These are phyloP conservation scores for Pelobates fuscus DNA, from an alignment of 2,113 vertebrate genomes.

Conservation along the genomic window DNA sequence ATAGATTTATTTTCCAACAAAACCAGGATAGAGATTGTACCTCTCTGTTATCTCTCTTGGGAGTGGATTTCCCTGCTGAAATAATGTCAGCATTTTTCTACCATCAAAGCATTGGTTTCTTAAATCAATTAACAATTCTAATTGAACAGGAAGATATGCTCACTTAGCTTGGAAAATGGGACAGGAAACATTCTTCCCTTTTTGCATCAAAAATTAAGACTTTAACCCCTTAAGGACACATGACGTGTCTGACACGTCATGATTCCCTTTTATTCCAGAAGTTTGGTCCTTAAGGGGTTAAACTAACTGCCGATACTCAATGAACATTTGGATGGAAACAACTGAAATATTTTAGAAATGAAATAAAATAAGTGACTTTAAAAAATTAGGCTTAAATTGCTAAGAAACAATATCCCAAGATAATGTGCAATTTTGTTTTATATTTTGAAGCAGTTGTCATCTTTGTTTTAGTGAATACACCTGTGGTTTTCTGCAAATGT, in stretches of 20 bases:
- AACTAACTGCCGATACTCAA: conserved; percentile 51
- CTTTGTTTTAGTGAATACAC: no score
- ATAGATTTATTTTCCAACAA: conserved; percentile 92
- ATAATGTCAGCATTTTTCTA: conserved; percentile 99
- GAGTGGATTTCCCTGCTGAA: conserved; percentile 94
- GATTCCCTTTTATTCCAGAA: no score
- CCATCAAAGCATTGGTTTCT: conserved; percentile 99
- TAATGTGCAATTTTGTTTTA: no score
- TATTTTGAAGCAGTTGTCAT: no score
- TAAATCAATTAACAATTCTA: conserved; percentile 99
- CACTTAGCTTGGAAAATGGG: conserved; percentile 96
- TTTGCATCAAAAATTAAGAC: conserved; percentile 84
- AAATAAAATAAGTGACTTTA: no score
- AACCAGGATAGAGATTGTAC: conserved; percentile 91
- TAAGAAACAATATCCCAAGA: no score
- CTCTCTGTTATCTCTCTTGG: conserved; percentile 81
- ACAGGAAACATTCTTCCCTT: conserved; percentile 97
- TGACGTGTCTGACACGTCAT: no score
- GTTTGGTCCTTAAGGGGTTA: no score
- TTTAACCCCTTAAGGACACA: no score
- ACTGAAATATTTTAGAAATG: no score
- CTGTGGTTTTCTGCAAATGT: no score
- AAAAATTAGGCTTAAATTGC: no score
- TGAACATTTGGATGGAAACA: not conserved
- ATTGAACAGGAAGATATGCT: conserved; percentile 98